These are phyloP conservation scores for Stegodyphus mimosarum DNA, from an alignment of 1,140 invertebrate species.

Conservation along the genomic window DNA sequence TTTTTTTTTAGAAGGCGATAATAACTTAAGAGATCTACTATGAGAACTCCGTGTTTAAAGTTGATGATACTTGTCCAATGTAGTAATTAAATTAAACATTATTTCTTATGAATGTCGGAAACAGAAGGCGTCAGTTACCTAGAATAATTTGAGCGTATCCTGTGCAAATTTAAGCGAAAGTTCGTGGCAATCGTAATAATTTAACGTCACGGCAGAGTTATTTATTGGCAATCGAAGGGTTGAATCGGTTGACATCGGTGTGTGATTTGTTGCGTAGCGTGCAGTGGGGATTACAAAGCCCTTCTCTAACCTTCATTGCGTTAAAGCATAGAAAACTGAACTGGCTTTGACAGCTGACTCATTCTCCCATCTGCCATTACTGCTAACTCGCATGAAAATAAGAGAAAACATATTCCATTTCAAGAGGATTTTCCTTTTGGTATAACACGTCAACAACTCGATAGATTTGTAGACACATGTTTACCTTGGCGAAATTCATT, in stretches of 20 bases:
- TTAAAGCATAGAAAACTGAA: constrained; percentile 18
- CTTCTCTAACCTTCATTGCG: background rate
- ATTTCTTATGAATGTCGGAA: too few species aligned
- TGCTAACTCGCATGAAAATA: too few species aligned
- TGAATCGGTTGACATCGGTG: constrained; percentile 47
- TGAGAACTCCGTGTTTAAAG: too few species aligned
- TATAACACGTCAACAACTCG: background rate
- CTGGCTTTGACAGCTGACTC: constrained; percentile 44
- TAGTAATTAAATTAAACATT: too few species aligned
- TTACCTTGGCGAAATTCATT: too few species aligned
- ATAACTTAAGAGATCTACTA: too few species aligned
- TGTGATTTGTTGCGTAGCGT: constrained; percentile 56
- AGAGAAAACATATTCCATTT: background rate
- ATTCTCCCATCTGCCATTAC: constrained; percentile 32
- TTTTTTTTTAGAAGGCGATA: too few species aligned
- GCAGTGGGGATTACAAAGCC: constrained; percentile 12
- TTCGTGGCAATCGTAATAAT: constrained; percentile 24
- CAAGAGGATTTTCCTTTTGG: background rate
- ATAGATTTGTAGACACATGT: background rate
- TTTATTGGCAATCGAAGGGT: constrained; percentile 51
- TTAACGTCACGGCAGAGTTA: constrained; percentile 34
- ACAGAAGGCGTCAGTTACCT: too few species aligned
- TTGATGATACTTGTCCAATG: too few species aligned
- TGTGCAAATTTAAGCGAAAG: too few species aligned
- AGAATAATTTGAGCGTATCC: too few species aligned